Evolutionary conservation across 2,113 vertebrate genomes (phyloP), one percentile per base, ranked within the genome.

Genomic region (Xiphophorus hellerii): DNA sequence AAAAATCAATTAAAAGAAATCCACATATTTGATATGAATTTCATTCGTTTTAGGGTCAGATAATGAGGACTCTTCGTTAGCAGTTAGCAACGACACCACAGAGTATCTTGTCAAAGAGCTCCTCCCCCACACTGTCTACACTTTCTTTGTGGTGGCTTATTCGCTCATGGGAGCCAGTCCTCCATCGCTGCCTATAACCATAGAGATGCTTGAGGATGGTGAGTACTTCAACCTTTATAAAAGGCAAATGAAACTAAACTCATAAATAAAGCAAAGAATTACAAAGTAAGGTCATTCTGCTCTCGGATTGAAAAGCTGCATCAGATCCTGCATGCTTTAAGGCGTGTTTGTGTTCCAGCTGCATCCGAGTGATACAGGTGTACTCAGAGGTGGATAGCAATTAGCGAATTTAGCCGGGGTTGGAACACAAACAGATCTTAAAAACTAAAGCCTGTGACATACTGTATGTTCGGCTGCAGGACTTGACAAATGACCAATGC

Each of bases 51-150:
- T 84, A 93, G 87, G 94, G 88, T 92, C 94, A 51, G 95, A 98
- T 87, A 97, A 97, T 0, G 94, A 97, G 92, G 98, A 99, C 83
- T 97, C 97, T 89, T 97, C 98, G 92, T 99, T 98, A 92, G 98
- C 97, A 0, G 96, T 99, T 89, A 99, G 98, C 92, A 99, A 98
- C 0, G 97, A 98, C 87, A 99, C 98, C 9, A 98, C 96, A 1
- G 97, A 99, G 89, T 95, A 97, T 70, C 95, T 95, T 30, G 94
- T 98, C 80, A 97, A 95, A 89, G 98, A 99, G 82, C 94, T 99
- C 81, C 96, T 96, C 51, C 97, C 98, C 5, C 94, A 97, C 70
- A 98, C 96, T 5, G 95, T 95, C 80, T 99, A 99, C 31, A 95
- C 96, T 58, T 98, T 99, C 91, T 98, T 98, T 0, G 95, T 98